These are phyloP conservation scores for Pogonus chalceus DNA, from an alignment of 1,140 invertebrate genomes.

Conservation along the genomic window DNA sequence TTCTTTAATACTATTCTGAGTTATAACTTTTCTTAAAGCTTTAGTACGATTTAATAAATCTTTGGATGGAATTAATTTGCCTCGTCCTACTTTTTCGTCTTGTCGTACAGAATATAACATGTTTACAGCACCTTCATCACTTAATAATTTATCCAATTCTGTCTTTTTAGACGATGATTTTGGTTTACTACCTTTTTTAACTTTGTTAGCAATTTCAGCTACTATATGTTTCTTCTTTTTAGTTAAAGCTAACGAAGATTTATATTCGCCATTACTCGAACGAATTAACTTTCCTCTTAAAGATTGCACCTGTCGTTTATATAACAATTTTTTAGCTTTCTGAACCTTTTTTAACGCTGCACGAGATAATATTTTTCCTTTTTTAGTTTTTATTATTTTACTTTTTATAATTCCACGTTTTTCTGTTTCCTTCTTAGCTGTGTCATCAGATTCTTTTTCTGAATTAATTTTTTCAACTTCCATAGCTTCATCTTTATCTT, in stretches of 20 bases:
- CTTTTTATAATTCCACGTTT: not conserved
- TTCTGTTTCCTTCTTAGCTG: not conserved
- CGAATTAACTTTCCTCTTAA: not conserved
- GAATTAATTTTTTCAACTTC: not conserved
- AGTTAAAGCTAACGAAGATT: not conserved
- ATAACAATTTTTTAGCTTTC: not conserved
- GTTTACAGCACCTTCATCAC: constrained; percentile 77
- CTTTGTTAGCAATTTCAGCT: constrained; percentile 14
- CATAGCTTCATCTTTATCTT: not conserved
- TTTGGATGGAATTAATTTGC: constrained; percentile 36
- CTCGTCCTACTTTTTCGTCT: constrained; percentile 16
- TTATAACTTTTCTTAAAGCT: constrained; percentile 25
- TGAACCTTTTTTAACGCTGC: not conserved
- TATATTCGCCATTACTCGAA: not conserved
- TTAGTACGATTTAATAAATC: constrained; percentile 43
- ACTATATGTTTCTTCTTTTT: constrained; percentile 7
- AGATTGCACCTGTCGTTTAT: not conserved
- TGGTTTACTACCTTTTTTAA: constrained; percentile 14
- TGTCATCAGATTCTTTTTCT: not conserved
- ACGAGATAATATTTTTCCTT: not conserved
- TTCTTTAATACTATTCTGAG: constrained; percentile 30
- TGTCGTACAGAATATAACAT: constrained; percentile 65
- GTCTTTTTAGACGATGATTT: constrained; percentile 25
- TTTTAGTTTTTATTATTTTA: not conserved
- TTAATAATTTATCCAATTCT: constrained; percentile 66